phyloP scores from a whole-genome alignment of 1,140 invertebrate species.

The Drosophila pandora region DNA sequence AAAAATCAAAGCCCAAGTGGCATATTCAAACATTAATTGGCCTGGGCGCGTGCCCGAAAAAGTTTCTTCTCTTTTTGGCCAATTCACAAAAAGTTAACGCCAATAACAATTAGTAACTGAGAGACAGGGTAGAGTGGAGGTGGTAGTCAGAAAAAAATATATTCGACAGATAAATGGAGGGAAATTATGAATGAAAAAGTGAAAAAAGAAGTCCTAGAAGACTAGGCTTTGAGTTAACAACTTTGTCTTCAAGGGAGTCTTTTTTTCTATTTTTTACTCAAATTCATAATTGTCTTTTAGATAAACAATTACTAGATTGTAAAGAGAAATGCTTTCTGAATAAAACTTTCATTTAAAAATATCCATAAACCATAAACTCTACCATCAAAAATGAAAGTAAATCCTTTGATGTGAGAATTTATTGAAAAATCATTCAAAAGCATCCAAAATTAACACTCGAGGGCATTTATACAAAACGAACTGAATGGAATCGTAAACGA shows the following conservation, averaged over 20 bases:
- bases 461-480: neutral
- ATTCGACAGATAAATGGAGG: neutral
- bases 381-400: neutral
- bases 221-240: no score
- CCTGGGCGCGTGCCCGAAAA: slow-evolving; percentile 16
- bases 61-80: slow-evolving; percentile 5
- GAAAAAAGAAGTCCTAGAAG: neutral
- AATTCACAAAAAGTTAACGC: slow-evolving; percentile 1
- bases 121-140: neutral
- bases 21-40: slow-evolving; percentile 24
- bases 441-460: neutral
- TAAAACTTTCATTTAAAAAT: no score
- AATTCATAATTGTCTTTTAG: no score
- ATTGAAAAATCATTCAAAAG: neutral
- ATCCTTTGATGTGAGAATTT: neutral
- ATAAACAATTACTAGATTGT: no score
- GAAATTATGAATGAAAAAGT: slow-evolving; percentile 2
- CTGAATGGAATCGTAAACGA: neutral
- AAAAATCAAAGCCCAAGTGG: slow-evolving; percentile 28
- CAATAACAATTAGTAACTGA: slow-evolving; percentile 16
- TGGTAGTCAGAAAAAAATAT: neutral
- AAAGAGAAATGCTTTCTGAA: neutral
- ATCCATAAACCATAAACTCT: neutral
- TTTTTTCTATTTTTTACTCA: no score
- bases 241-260: no score